Conservation (phyloP, 2,888 invertebrate genomes). For the Caenorhabditis doughertyi region DNA sequence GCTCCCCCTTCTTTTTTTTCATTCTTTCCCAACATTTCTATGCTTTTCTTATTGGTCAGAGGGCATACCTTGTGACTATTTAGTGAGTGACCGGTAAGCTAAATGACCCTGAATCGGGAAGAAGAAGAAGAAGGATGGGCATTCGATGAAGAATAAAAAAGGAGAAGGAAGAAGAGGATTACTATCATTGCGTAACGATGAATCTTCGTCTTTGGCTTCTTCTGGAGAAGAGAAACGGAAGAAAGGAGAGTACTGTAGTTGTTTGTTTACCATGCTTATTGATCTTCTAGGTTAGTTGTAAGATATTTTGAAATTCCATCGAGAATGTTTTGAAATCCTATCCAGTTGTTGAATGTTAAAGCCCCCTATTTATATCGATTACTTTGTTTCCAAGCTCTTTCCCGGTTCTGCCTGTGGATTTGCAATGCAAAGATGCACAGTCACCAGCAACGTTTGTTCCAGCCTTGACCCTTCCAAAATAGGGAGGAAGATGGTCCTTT, state of each 20-base stretch:
- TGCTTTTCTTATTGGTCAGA: constrained; percentile 1
- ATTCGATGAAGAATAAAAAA: constrained; percentile 15
- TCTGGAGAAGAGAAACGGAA: neutral
- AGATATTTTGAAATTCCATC: too few relatives aligned
- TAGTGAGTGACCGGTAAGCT: constrained; percentile 42
- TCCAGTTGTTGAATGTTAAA: too few relatives aligned
- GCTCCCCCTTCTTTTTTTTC: neutral
- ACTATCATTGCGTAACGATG: constrained; percentile 57
- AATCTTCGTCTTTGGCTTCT: constrained; percentile 47
- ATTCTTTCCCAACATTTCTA: neutral
- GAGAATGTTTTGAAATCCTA: too few relatives aligned
- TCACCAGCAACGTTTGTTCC: neutral
- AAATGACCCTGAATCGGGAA: constrained; percentile 49
- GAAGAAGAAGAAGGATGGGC: constrained; percentile 28
- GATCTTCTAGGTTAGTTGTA: neutral
- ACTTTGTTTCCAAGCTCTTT: too few relatives aligned
- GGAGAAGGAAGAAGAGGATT: constrained; percentile 44
- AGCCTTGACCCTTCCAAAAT: constrained; percentile 13
- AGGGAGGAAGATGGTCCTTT: neutral
- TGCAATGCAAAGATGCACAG: too few relatives aligned
- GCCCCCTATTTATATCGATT: too few relatives aligned
- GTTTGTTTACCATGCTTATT: neutral
- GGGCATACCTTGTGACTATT: constrained; percentile 26
- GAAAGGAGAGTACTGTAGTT: neutral
- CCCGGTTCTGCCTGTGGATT: too few relatives aligned